A percentile compares a stretch with the other conserved stretches of the same genome.
phyloP scores from a whole-genome alignment of 2,797 vertebrate genomes.

The Paratrypauchen microcephalus region DNA sequence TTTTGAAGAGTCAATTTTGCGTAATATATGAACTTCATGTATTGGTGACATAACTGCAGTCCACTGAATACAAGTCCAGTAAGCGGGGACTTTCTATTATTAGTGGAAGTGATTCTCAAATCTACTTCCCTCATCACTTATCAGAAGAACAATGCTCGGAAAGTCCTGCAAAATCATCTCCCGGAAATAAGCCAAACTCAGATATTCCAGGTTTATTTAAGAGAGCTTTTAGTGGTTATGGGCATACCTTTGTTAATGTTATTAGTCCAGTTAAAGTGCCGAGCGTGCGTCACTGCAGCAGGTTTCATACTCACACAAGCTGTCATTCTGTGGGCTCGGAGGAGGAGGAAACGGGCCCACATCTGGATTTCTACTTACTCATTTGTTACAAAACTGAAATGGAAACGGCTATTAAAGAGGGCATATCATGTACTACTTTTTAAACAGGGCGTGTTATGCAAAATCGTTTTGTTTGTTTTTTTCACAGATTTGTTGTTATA shows the following conservation, averaged over 20 bases:
- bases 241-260: slow-evolving; percentile 44
- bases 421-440: not conserved
- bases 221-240: slow-evolving; percentile 31
- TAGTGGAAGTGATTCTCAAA: not conserved
- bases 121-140: no score
- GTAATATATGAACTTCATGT: no score
- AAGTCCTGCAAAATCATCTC: not conserved
- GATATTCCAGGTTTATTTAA: slow-evolving; percentile 35
- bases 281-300: slow-evolving; percentile 36
- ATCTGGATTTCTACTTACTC: slow-evolving; percentile 58
- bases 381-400: slow-evolving; percentile 49
- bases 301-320: slow-evolving; percentile 17
- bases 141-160: not conserved
- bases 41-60: no score
- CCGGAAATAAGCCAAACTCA: not conserved
- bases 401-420: not conserved
- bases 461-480: no score
- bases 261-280: slow-evolving; percentile 47
- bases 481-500: no score
- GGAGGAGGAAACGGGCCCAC: slow-evolving; percentile 53
- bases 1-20: no score
- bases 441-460: no score
- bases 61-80: no score
- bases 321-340: slow-evolving; percentile 43
- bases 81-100: no score